These are phyloP conservation scores for Takifugu flavidus DNA, from an alignment of 2,113 vertebrate genomes.

Conservation along the genomic window DNA sequence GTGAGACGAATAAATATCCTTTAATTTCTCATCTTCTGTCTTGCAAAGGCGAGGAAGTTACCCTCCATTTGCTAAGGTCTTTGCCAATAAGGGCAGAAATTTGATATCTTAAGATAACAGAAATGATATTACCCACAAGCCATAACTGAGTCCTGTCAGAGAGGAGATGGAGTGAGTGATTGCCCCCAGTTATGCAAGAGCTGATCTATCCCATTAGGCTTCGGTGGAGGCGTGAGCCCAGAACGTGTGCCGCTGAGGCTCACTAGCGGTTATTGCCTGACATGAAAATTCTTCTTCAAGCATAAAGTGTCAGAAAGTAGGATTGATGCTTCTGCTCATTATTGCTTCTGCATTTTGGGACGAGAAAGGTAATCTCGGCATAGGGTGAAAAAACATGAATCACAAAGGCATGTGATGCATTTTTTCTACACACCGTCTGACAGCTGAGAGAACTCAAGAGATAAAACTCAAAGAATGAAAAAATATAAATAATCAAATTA, in stretches of 20 bases:
- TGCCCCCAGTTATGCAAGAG: conserved; percentile 72
- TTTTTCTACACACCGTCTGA: conserved; percentile 28
- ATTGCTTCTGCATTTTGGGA: conserved; percentile 72
- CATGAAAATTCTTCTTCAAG: conserved; percentile 67
- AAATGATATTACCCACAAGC: conserved; percentile 77
- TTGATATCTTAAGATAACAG: conserved; percentile 80
- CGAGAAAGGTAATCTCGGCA: conserved; percentile 64
- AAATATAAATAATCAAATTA: conserved; percentile 16
- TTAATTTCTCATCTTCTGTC: conserved; percentile 59
- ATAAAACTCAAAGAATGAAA: conserved; percentile 30
- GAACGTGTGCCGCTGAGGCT: conserved; percentile 62
- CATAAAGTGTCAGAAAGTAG: conserved; percentile 73
- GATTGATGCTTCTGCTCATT: conserved; percentile 73
- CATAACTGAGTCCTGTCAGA: conserved; percentile 77
- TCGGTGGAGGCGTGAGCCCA: conserved; percentile 65
- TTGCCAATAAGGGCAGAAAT: conserved; percentile 77
- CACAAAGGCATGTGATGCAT: conserved; percentile 46
- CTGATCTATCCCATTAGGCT: conserved; percentile 74
- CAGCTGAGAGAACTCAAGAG: conserved; percentile 23
- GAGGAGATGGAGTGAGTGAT: conserved; percentile 77
- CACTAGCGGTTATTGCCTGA: conserved; percentile 71
- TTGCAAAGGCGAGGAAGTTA: conserved; percentile 41
- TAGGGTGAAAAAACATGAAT: conserved; percentile 41
- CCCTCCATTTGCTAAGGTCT: conserved; percentile 65
- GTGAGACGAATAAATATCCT: conserved; percentile 45